These are phyloP conservation scores for Xyliphius kryptos DNA, from an alignment of 2,113 vertebrate genomes.

Conservation along the genomic window DNA sequence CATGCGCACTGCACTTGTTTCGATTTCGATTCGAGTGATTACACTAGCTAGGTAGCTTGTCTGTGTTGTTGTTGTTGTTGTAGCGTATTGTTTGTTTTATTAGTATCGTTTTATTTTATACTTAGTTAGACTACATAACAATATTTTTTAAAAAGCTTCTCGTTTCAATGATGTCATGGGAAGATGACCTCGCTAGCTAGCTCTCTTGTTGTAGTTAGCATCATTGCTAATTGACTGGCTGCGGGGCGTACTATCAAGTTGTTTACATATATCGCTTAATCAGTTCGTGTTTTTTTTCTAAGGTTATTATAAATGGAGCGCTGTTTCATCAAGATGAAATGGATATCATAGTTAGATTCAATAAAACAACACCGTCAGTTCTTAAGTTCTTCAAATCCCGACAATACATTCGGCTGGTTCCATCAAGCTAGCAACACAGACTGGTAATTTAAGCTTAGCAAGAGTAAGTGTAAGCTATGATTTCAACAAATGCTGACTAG, in stretches of 20 bases:
- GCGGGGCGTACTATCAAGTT: no score
- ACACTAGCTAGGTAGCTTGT: slow-evolving; percentile 20
- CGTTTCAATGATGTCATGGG: slow-evolving; percentile 15
- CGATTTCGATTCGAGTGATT: slow-evolving; percentile 25
- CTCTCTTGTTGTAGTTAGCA: slow-evolving; percentile 8
- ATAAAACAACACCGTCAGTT: slow-evolving; percentile 13
- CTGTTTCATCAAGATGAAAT: slow-evolving; percentile 27
- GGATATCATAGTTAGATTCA: slow-evolving; percentile 10
- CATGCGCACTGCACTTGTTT: slow-evolving; percentile 34
- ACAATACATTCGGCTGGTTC: slow-evolving; percentile 14
- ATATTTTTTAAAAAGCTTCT: background rate
- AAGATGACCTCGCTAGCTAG: slow-evolving; percentile 26
- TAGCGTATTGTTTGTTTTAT: background rate
- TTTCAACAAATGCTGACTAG: background rate
- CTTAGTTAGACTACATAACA: background rate
- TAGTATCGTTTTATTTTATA: slow-evolving; percentile 2
- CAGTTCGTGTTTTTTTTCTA: background rate
- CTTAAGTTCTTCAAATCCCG: slow-evolving; percentile 1
- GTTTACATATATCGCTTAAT: slow-evolving; percentile 28
- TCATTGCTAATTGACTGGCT: slow-evolving; percentile 19
- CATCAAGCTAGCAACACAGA: no score
- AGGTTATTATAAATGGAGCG: no score
- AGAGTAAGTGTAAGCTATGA: slow-evolving; percentile 10
- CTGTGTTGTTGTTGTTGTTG: slow-evolving; percentile 18
- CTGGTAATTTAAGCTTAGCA: slow-evolving; percentile 22